phyloP scores from a whole-genome alignment of 2,113 vertebrate genomes.

The Alectura lathami region DNA sequence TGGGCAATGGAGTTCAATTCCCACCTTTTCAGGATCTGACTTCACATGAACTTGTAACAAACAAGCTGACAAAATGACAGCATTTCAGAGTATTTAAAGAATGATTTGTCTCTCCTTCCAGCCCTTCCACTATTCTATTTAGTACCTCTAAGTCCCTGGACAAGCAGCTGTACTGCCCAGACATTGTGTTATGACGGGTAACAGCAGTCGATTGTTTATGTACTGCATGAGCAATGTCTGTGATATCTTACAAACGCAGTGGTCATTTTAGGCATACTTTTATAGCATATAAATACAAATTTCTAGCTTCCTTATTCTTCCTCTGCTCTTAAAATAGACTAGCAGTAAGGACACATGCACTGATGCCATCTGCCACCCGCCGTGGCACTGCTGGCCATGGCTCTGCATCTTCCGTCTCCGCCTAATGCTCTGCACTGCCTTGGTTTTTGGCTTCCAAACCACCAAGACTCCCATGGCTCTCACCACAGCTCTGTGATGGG shows the following conservation, averaged over 20 bases:
- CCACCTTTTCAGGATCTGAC: not conserved
- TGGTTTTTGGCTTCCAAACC: accelerated
- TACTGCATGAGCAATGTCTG: not conserved
- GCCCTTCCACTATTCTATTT: not conserved
- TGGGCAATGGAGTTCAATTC: not conserved
- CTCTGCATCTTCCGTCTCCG: no score
- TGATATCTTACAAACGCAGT: not conserved
- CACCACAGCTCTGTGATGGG: not conserved
- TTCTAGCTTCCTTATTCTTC: not conserved
- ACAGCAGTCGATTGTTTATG: not conserved
- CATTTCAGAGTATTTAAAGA: not conserved
- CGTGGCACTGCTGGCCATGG: accelerated
- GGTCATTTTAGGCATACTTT: not conserved
- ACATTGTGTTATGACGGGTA: not conserved
- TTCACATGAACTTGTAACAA: not conserved
- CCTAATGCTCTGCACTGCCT: accelerated
- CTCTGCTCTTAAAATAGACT: not conserved
- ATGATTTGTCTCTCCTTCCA: not conserved
- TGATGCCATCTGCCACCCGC: not conserved
- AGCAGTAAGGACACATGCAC: not conserved
- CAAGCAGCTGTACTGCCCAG: not conserved
- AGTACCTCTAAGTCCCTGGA: not conserved
- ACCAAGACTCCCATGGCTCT: not conserved
- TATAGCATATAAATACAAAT: not conserved
- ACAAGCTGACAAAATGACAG: not conserved